Conservation (phyloP, 2,888 invertebrate species). For the Rotaria sp. region DNA sequence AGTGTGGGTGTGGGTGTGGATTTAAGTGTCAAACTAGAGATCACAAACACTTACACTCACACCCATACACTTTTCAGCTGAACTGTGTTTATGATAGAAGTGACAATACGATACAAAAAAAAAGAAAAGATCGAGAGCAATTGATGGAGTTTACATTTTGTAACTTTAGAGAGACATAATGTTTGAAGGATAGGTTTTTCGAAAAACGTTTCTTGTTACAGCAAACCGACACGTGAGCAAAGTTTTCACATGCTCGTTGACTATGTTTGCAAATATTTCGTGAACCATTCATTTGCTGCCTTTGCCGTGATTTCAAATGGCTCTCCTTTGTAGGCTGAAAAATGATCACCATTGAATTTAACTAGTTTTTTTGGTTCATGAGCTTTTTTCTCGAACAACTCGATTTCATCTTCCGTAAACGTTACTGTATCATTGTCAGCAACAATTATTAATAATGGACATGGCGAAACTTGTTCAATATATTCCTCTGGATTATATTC, state of each 20-base stretch:
- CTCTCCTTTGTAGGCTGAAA: neutral
- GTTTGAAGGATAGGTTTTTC: too few relatives aligned
- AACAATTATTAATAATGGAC: neutral
- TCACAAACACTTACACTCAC: too few relatives aligned
- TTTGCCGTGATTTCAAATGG: neutral
- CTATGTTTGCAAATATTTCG: neutral
- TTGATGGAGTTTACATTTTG: too few relatives aligned
- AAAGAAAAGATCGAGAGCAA: too few relatives aligned
- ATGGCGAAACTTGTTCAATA: neutral
- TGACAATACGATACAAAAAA: too few relatives aligned
- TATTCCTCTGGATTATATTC: neutral
- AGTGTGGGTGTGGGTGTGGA: too few relatives aligned
- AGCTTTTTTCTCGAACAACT: neutral
- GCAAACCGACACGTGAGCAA: too few relatives aligned
- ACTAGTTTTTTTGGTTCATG: slow-evolving; percentile 1
- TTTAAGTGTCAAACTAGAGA: too few relatives aligned
- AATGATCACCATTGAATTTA: neutral
- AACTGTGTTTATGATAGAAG: too few relatives aligned
- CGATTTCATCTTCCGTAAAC: neutral
- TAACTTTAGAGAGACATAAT: too few relatives aligned
- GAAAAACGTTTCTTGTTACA: too few relatives aligned
- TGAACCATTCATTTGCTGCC: neutral
- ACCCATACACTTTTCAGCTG: neutral
- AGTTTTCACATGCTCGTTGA: too few relatives aligned
- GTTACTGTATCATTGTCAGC: neutral